Evolutionary conservation across 2,797 vertebrate genomes (phyloP).

Genomic region (Rhabdomys pumilio): DNA sequence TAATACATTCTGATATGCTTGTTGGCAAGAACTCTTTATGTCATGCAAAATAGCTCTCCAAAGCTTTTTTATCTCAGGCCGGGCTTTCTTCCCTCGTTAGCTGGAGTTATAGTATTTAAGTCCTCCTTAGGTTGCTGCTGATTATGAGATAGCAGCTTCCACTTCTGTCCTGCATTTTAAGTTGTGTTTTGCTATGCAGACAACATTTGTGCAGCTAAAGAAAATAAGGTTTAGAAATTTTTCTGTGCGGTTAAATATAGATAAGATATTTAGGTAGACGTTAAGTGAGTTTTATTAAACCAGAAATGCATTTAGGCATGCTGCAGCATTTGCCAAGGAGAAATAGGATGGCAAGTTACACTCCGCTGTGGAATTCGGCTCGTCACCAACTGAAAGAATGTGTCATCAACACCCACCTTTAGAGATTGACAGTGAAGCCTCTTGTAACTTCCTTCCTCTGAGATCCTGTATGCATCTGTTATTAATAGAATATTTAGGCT

Average conservation of each 20-base stretch:
- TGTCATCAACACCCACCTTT: conserved; percentile 3
- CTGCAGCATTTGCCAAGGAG: neutral
- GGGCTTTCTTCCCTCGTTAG: conserved; percentile 51
- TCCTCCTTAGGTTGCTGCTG: conserved; percentile 49
- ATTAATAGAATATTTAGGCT: conserved; percentile 19
- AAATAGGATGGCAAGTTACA: neutral
- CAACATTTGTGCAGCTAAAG: conserved; percentile 32
- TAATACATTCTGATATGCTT: conserved; percentile 73
- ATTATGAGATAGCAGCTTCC: conserved; percentile 14
- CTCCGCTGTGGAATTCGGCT: neutral
- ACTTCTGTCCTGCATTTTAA: neutral
- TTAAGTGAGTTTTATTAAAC: conserved; percentile 37
- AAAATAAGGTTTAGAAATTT: conserved; percentile 45
- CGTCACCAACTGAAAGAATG: conserved; percentile 2
- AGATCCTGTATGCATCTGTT: neutral
- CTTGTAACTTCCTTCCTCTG: conserved; percentile 8
- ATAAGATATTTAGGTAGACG: conserved; percentile 48
- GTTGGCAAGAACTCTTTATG: conserved; percentile 57
- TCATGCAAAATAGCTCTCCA: conserved; percentile 61
- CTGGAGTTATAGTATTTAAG: conserved; percentile 52
- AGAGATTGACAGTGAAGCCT: conserved; percentile 31
- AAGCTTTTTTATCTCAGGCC: conserved; percentile 62
- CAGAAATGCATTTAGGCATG: neutral
- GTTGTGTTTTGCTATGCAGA: conserved; percentile 11
- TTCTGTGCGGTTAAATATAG: neutral